Evolutionary conservation across 2,113 vertebrate genomes (phyloP).

Genomic region (Galemys pyrenaicus): DNA sequence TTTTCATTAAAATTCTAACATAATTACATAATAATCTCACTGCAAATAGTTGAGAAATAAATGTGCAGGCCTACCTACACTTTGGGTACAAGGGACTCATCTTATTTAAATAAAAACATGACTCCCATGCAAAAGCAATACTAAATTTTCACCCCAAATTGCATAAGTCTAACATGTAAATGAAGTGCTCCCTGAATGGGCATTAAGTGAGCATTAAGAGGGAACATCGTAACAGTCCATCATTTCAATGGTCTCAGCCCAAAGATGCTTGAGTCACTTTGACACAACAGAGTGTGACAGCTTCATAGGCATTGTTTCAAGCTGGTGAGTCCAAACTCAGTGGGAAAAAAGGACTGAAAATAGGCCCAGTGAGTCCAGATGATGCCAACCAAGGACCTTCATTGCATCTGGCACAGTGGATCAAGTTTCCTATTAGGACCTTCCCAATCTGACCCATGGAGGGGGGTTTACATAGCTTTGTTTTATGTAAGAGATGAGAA

Average conservation of each 20-base stretch:
- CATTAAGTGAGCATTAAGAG: constrained; percentile 81
- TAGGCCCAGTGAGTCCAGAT: background rate
- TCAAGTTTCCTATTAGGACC: background rate
- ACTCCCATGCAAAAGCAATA: constrained; percentile 66
- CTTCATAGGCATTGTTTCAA: constrained; percentile 79
- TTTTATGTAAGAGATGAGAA: background rate
- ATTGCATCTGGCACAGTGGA: background rate
- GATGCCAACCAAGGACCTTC: background rate
- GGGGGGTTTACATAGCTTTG: background rate
- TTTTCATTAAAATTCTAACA: constrained; percentile 33
- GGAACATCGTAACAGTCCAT: constrained; percentile 76
- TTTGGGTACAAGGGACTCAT: background rate
- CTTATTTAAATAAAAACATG: constrained; percentile 46
- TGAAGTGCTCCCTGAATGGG: constrained; percentile 83
- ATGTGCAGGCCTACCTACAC: background rate
- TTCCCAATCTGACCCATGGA: background rate
- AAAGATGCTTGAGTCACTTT: constrained; percentile 79
- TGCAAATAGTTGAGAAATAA: constrained; percentile 28
- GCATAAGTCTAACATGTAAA: constrained; percentile 79
- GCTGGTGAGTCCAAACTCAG: constrained; percentile 64
- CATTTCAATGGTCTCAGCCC: constrained; percentile 82
- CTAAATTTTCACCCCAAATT: constrained; percentile 80
- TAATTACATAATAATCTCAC: background rate
- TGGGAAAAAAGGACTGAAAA: constrained; percentile 60
- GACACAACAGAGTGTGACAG: constrained; percentile 79